Evolutionary conservation across 2,888 invertebrate genomes (phyloP).

Genomic region (Lithophane socia): DNA sequence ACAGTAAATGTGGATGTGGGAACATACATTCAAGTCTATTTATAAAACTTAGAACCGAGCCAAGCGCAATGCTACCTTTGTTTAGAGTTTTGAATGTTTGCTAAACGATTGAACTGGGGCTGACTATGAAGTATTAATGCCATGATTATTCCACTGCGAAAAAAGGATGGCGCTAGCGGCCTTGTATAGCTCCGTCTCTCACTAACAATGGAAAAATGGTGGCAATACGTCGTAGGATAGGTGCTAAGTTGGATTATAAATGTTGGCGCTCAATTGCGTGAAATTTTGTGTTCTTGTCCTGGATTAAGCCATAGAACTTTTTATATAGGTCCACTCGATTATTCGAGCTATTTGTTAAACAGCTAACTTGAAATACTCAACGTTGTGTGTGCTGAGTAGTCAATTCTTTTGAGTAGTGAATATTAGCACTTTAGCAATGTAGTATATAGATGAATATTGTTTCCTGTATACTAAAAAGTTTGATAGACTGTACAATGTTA

Average conservation of each 20-base stretch:
- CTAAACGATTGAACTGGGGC: not conserved
- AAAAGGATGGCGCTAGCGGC: too few relatives aligned
- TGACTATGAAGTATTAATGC: too few relatives aligned
- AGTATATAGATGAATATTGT: not conserved
- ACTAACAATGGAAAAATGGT: too few relatives aligned
- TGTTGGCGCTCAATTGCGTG: too few relatives aligned
- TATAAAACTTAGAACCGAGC: not conserved
- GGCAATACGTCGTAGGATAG: too few relatives aligned
- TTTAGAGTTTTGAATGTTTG: not conserved
- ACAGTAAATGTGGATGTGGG: not conserved
- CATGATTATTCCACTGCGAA: too few relatives aligned
- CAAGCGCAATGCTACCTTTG: not conserved
- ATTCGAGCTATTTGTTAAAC: not conserved
- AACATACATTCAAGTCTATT: not conserved
- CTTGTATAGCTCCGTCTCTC: too few relatives aligned
- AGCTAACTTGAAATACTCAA: not conserved
- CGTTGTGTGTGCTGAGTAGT: too few relatives aligned
- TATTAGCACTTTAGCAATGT: not conserved
- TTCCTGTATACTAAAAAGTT: not conserved
- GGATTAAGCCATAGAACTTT: not conserved
- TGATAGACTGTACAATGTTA: not conserved
- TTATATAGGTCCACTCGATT: not conserved
- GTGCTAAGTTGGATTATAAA: not conserved
- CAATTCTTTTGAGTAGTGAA: not conserved
- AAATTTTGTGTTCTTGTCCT: too few relatives aligned